Base-by-base conservation (phyloP, 2,888 invertebrate genomes). In the Eupelmus urozonus region DNA sequence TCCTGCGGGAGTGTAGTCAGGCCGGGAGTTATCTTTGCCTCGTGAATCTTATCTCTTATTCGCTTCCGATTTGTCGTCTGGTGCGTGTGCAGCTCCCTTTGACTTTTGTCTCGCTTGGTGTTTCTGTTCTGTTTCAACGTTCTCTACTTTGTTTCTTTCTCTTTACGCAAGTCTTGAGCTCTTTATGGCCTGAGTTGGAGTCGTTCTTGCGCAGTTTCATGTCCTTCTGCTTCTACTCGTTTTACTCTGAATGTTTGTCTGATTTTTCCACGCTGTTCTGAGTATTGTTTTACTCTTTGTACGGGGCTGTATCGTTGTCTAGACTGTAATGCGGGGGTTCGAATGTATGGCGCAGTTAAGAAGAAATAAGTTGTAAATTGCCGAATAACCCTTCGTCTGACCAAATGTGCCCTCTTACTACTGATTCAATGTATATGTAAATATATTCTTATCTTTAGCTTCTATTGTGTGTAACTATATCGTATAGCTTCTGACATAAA, bases 1-100 rank as follows among this genome's bases (percentile, higher is more conserved):
- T 57, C 67, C 18, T 57, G 49, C 20, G 25, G n/a, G n/a, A 16
- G 53, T 62, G 23, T 51, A 45, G 63, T n/a, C 27, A 45, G 9
- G 0, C 13, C 45, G 25, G 3, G 27, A n/a, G n/a, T n/a, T n/a
- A n/a, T 70, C 57, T 76, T 51, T 34, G 51, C 29, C 65, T 77
- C 79, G n/a, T n/a, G n/a, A n/a, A n/a, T n/a, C 9, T 49, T 51
- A 20, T n/a, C 20, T 42, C 23, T 25, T 66, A 66, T 74, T 74
- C 34, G 59, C 57, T 55, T 69, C 70, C 70, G 59, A 70, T 60
- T 70, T 70, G 70, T 62, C 76, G 62, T 34, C 45, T 53, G 55
- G 45, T 9, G 27, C 29, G 57, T 55, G 57, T 49, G 11, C 13
- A 29, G n/a, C 49, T 13, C 45, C 60, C 59, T 59, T 60, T 49